Evolutionary conservation across 2,888 invertebrate genomes (phyloP), one percentile per base, ranked within the genome.

Genomic region (Thumatha senex): DNA sequence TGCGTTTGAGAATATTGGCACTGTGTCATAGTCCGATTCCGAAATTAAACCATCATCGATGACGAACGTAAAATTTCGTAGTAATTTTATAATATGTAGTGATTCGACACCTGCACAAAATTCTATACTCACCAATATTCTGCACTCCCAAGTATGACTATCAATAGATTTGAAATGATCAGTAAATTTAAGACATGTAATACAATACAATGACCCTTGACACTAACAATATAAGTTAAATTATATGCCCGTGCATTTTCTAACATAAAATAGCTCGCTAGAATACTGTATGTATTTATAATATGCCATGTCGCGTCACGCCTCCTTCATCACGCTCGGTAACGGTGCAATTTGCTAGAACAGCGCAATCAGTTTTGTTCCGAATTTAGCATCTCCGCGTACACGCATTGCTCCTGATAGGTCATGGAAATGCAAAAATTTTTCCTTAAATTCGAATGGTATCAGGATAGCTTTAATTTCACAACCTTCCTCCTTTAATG

Each of bases 261-360:
- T n/a, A 34, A n/a, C n/a, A 9, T 1, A 14, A 13, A 7, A 7
- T 13, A 14, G 13, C 9, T 35, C 2, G 36, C 14, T 36, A 10
- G 14, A 14, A 10, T 36, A 15, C 36, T 10, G 36, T 14, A 14
- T 10, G 15, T 9, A 1, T 36, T 13, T 36, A 14, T 7, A 14
- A 13, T 15, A 4, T 36, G 36, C 9, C 10, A 14, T 14, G 14
- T 36, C 36, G 36, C 10, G 36, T 10, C 9, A n/a, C 30, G 24
- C 34, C 13, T 24, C 12, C 35, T 11, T 24, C 36, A 14, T 29
- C 36, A 30, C 8, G 34, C 35, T 24, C 44, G 13, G 36, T 45
- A 45, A 45, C 36, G 44, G 36, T 45, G 44, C 36, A 38, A 45
- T 45, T 36, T 45, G 36, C 36, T 14, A 33, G 9, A 29, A 7